Evolutionary conservation across 2,888 invertebrate genomes (phyloP).

Genomic region (Eupithecia subfuscata): DNA sequence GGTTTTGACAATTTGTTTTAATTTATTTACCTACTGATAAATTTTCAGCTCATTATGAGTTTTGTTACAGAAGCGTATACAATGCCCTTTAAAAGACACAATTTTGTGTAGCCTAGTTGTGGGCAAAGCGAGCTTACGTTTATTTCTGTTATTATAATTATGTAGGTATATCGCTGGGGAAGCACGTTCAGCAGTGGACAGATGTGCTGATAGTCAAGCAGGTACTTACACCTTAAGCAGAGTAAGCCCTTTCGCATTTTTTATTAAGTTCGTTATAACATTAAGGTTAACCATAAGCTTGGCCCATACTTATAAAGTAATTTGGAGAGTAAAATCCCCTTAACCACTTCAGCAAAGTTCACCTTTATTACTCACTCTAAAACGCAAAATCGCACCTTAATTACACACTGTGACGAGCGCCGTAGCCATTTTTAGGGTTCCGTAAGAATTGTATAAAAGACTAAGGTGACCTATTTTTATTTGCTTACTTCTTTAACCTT

Average conservation of each 20-base stretch:
- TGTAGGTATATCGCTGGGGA: no score
- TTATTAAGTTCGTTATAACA: constrained; percentile 2
- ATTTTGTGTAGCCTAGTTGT: no score
- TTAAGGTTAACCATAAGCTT: constrained; percentile 1
- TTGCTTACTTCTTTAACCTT: background rate
- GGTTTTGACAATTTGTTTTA: no score
- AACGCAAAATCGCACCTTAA: constrained; percentile 39
- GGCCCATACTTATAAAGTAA: constrained; percentile 13
- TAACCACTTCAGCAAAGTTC: constrained; percentile 32
- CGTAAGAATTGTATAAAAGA: background rate
- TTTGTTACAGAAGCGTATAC: no score
- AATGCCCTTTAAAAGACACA: no score
- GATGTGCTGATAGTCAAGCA: no score
- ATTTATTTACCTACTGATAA: no score
- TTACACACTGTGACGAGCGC: constrained; percentile 29
- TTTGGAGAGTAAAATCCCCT: constrained; percentile 24
- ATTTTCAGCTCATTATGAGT: no score
- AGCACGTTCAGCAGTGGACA: no score
- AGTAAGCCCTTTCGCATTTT: background rate
- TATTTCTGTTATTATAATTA: no score
- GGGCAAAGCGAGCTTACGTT: no score
- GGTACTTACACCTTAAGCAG: background rate
- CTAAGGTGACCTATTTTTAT: background rate
- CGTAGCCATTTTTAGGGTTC: constrained; percentile 26
- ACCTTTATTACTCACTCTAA: constrained; percentile 37